Evolutionary conservation across 2,888 invertebrate species (phyloP), one percentile per base, ranked within the genome.

Genomic region (Clivina fossor): DNA sequence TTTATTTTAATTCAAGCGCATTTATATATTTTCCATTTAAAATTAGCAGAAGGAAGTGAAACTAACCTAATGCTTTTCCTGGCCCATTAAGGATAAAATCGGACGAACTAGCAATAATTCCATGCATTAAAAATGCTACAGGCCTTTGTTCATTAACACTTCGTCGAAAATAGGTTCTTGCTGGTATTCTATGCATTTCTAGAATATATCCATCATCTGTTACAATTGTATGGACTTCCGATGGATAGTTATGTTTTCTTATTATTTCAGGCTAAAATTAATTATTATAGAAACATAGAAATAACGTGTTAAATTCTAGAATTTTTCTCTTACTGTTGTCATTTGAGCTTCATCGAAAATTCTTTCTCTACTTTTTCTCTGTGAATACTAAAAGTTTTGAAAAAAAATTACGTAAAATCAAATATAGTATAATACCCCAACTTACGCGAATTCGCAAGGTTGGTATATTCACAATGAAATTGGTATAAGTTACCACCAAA

Each of bases 31-130:
- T n/a, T n/a, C n/a, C n/a, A n/a, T n/a, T n/a, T n/a, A n/a, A n/a
- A n/a, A n/a, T n/a, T n/a, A n/a, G n/a, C n/a, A n/a, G n/a, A n/a
- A n/a, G n/a, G n/a, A n/a, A n/a, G n/a, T n/a, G n/a, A n/a, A n/a
- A 4, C 57, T 65, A 64, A 77, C 79, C 79, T n/a, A 89, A 74
- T 47, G 80, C 81, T 58, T 77, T 77, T 30, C 81, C 77, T 1
- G 85, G 85, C 0, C 84, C 83, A 74, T 85, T 83, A 44, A 88
- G 70, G 4, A 91, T 77, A 81, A 84, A 91, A 59, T 85, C 84
- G 5, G 84, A 80, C 0, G 89, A 86, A 3, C 85, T 83, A 28
- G 80, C 82, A 8, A 89, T 68, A 0, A 92, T 71, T 0, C 91
- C 86, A 63, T 86, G 86, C 69, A 84, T 79, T 22, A 86, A 51